Conservation (phyloP, 2,113 vertebrate genomes). For the Pelmatolapia mariae region DNA sequence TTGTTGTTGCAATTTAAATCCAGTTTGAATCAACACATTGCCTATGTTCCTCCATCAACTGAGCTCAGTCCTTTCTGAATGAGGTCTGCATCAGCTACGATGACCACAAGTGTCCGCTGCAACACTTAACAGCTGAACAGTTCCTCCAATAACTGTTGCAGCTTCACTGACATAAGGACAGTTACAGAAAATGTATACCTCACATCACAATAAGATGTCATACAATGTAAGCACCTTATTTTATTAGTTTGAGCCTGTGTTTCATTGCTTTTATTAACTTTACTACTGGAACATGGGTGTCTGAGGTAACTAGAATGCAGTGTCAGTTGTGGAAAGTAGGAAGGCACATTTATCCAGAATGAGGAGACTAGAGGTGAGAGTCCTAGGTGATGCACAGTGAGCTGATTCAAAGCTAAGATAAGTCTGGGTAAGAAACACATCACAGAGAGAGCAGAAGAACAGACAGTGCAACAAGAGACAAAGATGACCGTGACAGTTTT, state of each 20-base stretch:
- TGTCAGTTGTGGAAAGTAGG: background rate
- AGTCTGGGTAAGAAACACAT: background rate
- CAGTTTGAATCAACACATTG: background rate
- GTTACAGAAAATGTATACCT: background rate
- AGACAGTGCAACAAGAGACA: background rate
- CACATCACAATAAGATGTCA: background rate
- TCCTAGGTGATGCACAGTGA: background rate
- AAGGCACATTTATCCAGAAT: background rate
- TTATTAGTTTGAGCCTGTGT: background rate
- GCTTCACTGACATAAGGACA: background rate
- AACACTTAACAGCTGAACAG: rapidly evolving
- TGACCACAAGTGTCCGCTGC: background rate
- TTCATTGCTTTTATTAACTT: background rate
- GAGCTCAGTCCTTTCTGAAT: background rate
- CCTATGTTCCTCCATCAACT: background rate
- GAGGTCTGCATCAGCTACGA: background rate
- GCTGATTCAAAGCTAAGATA: background rate
- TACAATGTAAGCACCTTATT: background rate
- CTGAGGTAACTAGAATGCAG: background rate
- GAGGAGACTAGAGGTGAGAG: background rate
- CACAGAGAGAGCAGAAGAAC: background rate
- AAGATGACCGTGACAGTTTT: background rate
- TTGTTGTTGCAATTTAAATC: background rate
- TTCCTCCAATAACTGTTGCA: rapidly evolving
- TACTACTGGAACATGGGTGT: background rate